phyloP scores from a whole-genome alignment of 64 coral and sea anemone genomes.

The Actinia tenebrosa region DNA sequence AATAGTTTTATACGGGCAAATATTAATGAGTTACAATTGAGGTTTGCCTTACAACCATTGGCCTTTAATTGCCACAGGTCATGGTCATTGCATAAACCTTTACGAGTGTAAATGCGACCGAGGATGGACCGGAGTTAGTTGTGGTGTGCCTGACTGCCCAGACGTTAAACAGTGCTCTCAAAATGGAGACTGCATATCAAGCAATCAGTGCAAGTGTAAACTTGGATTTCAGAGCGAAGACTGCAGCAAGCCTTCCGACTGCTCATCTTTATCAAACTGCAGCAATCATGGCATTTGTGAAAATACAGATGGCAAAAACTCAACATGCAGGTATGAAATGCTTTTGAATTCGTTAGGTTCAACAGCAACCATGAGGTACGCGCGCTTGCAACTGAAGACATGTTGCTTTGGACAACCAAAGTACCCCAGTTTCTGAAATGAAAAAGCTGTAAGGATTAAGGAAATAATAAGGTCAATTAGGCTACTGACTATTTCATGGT shows the following conservation, averaged over 20 bases:
- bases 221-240: conserved; percentile 33
- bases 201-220: conserved; percentile 38
- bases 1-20: too few species aligned
- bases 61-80: not conserved
- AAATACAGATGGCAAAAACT: conserved; percentile 5
- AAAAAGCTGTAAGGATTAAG: too few species aligned
- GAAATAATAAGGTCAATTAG: too few species aligned
- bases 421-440: too few species aligned
- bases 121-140: conserved; percentile 52
- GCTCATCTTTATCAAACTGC: conserved; percentile 43
- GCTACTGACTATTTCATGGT: too few species aligned
- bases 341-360: too few species aligned
- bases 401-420: too few species aligned
- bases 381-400: too few species aligned
- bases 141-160: conserved; percentile 48
- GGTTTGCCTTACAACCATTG: too few species aligned
- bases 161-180: conserved; percentile 36
- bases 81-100: conserved; percentile 7
- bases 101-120: conserved; percentile 30
- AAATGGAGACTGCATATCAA: conserved; percentile 37
- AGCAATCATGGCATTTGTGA: conserved; percentile 32
- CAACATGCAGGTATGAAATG: conserved; percentile 34
- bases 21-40: too few species aligned
- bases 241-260: conserved; percentile 32
- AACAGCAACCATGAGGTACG: too few species aligned